A percentile compares a stretch with the other conserved stretches of the same genome.
Evolutionary conservation across 2,113 vertebrate species (phyloP).

Genomic region (Puntigrus tetrazona): DNA sequence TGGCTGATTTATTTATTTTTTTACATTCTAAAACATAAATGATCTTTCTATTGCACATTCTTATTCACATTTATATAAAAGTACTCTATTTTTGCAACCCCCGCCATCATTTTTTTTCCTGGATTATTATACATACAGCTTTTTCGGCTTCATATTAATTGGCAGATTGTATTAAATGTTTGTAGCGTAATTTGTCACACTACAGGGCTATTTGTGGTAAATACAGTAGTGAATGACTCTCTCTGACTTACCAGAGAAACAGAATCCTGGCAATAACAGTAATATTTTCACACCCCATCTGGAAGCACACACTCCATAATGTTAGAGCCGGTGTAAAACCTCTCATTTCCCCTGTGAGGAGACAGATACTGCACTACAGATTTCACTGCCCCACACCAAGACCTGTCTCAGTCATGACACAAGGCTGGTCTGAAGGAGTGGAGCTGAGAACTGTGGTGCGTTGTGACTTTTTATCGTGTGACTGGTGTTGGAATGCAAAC

Average conservation of each 20-base stretch:
- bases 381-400: conserved; percentile 47
- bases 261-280: conserved; percentile 49
- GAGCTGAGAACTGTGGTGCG: neutral
- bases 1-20: neutral
- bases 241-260: conserved; percentile 17
- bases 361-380: conserved; percentile 30
- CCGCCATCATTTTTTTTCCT: no score
- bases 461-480: neutral
- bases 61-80: neutral
- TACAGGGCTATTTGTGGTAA: neutral
- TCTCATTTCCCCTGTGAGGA: conserved; percentile 41
- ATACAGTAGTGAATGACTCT: neutral
- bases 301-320: conserved; percentile 24
- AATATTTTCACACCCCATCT: conserved; percentile 43
- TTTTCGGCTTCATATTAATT: neutral
- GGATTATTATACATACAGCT: neutral
- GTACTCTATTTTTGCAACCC: no score
- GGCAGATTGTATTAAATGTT: neutral
- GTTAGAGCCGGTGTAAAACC: conserved; percentile 27
- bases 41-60: neutral
- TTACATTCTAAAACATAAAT: neutral
- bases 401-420: conserved; percentile 34
- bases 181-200: neutral
- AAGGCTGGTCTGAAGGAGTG: conserved; percentile 25
- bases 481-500: neutral